Conservation (phyloP, 2,797 vertebrate species). For the Clamator glandarius region DNA sequence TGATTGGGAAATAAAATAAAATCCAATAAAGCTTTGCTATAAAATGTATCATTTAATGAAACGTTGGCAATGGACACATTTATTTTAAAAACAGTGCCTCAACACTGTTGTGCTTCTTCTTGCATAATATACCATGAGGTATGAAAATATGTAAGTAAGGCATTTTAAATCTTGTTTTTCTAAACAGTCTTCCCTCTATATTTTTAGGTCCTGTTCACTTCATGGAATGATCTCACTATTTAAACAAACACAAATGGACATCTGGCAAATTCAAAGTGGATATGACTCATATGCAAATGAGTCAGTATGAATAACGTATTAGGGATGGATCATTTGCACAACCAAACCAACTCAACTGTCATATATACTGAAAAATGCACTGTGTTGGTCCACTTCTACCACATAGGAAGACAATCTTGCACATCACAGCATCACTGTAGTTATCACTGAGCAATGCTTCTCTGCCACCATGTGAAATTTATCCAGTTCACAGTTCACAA, state of each 20-base stretch:
- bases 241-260: slow-evolving; percentile 28
- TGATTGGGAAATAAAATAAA: slow-evolving; percentile 8
- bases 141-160: not conserved
- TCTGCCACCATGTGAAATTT: not conserved
- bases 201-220: slow-evolving; percentile 37
- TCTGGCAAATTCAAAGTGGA: slow-evolving; percentile 26
- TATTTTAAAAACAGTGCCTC: not conserved
- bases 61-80: not conserved
- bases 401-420: not conserved
- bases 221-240: slow-evolving; percentile 45
- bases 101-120: not conserved
- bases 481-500: not conserved
- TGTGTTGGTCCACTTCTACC: not conserved
- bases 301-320: not conserved
- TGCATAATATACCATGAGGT: not conserved
- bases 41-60: not conserved
- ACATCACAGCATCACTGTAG: not conserved
- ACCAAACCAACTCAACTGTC: not conserved
- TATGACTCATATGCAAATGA: slow-evolving; percentile 45
- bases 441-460: not conserved
- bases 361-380: not conserved
- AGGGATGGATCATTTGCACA: not conserved
- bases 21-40: not conserved
- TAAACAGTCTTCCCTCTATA: not conserved
- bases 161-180: slow-evolving; percentile 15